Evolutionary conservation across 2,797 vertebrate species (phyloP).

Genomic region (Cryptoblepharus egeriae): DNA sequence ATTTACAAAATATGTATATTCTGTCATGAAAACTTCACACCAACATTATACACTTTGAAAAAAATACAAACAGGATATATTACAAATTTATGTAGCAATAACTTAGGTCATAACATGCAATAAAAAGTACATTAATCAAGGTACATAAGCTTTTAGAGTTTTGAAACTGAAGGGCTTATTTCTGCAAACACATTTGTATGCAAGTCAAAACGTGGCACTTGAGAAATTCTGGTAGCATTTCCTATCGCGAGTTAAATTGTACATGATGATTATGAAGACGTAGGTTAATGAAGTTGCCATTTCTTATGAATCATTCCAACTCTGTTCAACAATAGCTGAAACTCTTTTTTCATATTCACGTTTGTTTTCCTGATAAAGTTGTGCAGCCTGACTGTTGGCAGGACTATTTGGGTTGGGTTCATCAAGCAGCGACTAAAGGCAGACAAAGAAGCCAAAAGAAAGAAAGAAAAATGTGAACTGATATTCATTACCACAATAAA

Average conservation of each 20-base stretch:
- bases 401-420: constrained; percentile 99
- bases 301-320: constrained; percentile 96
- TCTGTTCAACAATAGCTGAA: constrained; percentile 98
- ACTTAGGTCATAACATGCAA: constrained; percentile 99
- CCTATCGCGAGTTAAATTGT: constrained; percentile 78
- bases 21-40: constrained; percentile 87
- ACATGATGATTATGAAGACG: constrained; percentile 72
- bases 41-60: constrained; percentile 89
- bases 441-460: constrained; percentile 30
- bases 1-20: constrained; percentile 88
- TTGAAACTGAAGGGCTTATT: constrained; percentile 80
- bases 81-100: constrained; percentile 99
- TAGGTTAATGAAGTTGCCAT: constrained; percentile 68
- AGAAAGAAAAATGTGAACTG: not conserved
- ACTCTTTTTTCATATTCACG: constrained; percentile 98
- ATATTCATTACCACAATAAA: not conserved
- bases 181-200: constrained; percentile 82
- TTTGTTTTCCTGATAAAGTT: constrained; percentile 99
- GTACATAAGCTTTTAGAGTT: constrained; percentile 86
- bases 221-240: constrained; percentile 78
- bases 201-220: constrained; percentile 88
- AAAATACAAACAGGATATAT: constrained; percentile 93
- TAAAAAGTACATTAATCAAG: constrained; percentile 89
- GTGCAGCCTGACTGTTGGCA: constrained; percentile 97
- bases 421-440: constrained; percentile 90